Evolutionary conservation across 1,140 invertebrate genomes (phyloP), one percentile per base, ranked within the genome.

Genomic region (Drosophila pseudoananassae): DNA sequence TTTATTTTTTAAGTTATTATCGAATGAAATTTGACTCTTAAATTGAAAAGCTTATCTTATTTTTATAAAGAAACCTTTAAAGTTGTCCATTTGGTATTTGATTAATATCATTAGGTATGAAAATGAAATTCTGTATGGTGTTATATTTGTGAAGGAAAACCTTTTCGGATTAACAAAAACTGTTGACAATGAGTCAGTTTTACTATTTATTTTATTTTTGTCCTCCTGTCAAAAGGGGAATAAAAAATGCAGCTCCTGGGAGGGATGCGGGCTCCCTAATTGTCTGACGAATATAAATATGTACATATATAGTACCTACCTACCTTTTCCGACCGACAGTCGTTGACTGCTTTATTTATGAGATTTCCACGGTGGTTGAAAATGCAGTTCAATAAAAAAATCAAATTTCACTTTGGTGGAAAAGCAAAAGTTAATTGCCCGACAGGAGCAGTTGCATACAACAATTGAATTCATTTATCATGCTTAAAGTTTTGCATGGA

Each of bases 401-500:
- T 55, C 65, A 53, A 72, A 69, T 52, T 64, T 66, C 63, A 66
- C 63, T 66, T 36, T 66, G 63, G 46, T 64, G 54, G 75, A 60
- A 65, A 69, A 51, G 78, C 79, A 78, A 54, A 83, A 83, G 78
- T 81, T 85, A 85, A 85, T 87, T 85, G 81, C 59, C 74, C 55
- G 64, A 83, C 60, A 64, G 53, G 47, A 58, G 63, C 59, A 72
- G 33, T n/a, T 12, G 4, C 33, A 80, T 54, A 61, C 55, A 46
- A 46, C 43, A 46, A 71, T 46, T 61, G 57, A 57, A 74, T 56
- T 87, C 82, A 85, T 87, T 87, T 87, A 85, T 87, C 82, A 85
- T 81, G 75, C 78, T 87, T 81, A 81, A 87, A 78, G 78, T 85
- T 87, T 66, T 87, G 82, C 82, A 85, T 85, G 74, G 74, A 71